Evolutionary conservation across 2,888 invertebrate species (phyloP), one percentile per base, ranked within the genome.

Genomic region (Acanthopleura granulata): DNA sequence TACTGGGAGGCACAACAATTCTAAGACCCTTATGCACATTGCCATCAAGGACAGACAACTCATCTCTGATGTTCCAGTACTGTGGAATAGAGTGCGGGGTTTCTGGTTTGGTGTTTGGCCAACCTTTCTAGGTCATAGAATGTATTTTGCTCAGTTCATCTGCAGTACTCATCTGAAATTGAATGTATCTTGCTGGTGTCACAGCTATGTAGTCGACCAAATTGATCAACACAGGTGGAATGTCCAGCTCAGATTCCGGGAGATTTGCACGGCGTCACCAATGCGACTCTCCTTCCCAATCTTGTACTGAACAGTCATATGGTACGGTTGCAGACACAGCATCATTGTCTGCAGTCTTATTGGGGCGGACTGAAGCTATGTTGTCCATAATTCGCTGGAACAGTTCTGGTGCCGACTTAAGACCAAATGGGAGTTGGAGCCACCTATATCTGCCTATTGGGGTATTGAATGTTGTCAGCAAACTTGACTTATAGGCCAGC

Each of bases 381-480:
- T 80, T 61, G 27, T 81, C 80, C 81, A 82, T 81, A 22, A 80
- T 80, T 0, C 76, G 71, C 57, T 80, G 80, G 51, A 75, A 83
- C 22, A 81, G 78, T 77, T 83, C 83, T 16, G 83, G 78, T 0
- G 76, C 79, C 12, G 75, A 82, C 74, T 77, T 77, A 14, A 83
- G 80, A 16, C 80, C 81, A 40, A 81, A 81, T 9, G 83, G 81
- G 4, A 84, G 74, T 1, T 78, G 76, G 0, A 81, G 73, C 81
- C 80, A 83, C 15, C 81, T 49, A 40, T 77, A 82, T 22, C 81
- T 29, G 16, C 81, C 82, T 27, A 82, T 75, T 0, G 81, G 81
- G 0, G 82, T 81, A 66, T 82, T 82, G 72, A 84, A 83, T 0
- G 79, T 84, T 49, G 83, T 84, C 22, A 83, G 72, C 25, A 74